A percentile compares a stretch with the other conserved stretches of the same genome.
These are phyloP conservation scores for Chloroceryle amazona DNA, from an alignment of 2,797 vertebrate species.

Conservation along the genomic window DNA sequence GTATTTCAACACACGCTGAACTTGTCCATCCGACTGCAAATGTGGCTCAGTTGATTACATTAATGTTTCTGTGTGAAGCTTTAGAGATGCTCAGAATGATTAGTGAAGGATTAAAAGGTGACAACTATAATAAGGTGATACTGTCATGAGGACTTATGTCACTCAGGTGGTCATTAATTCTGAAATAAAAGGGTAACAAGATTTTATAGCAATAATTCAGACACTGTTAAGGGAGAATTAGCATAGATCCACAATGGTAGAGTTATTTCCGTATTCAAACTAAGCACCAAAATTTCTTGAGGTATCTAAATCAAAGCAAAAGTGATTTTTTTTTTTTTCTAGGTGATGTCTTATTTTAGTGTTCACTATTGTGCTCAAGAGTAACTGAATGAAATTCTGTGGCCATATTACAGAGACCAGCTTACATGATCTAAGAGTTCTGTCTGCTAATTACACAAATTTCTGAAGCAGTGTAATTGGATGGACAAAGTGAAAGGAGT, in stretches of 20 bases:
- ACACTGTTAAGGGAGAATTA: not conserved
- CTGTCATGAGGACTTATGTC: not conserved
- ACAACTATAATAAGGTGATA: not conserved
- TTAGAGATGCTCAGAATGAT: not conserved
- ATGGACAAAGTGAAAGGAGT: not conserved
- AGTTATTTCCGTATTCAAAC: not conserved
- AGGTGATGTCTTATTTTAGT: not conserved
- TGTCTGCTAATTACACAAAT: not conserved
- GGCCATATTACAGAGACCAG: not conserved
- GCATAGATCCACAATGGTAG: not conserved
- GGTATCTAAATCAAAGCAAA: not conserved
- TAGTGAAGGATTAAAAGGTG: not conserved
- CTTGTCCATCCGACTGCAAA: not conserved
- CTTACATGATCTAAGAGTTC: not conserved
- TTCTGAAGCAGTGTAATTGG: not conserved
- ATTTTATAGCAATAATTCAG: not conserved
- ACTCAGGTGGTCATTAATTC: not conserved
- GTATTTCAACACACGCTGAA: not conserved
- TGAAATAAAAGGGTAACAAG: not conserved
- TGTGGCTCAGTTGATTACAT: not conserved
- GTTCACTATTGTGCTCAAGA: not conserved
- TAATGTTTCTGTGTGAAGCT: not conserved
- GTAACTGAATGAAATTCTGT: not conserved
- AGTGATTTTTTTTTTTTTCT: rapidly evolving
- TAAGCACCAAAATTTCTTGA: not conserved